These are phyloP conservation scores for Aphyosemion australe DNA, from an alignment of 2,113 vertebrate species.

Conservation along the genomic window DNA sequence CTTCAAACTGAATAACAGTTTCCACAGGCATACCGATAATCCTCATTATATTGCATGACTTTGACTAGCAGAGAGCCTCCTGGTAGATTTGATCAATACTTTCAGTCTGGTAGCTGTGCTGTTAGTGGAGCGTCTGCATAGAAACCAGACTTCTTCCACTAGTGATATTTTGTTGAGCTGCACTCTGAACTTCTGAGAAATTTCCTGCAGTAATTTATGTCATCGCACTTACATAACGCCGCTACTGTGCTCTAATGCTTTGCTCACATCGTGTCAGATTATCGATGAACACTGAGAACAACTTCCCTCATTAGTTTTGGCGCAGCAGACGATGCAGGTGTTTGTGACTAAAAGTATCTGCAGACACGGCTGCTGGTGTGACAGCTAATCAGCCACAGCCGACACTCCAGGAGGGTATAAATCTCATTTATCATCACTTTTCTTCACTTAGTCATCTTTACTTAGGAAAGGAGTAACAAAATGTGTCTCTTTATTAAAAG, in stretches of 20 bases:
- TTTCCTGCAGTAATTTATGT: slow-evolving; percentile 7
- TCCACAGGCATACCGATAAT: neutral
- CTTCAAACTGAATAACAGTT: neutral
- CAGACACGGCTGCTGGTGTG: neutral
- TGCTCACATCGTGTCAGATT: slow-evolving; percentile 17
- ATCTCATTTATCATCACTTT: slow-evolving; percentile 34
- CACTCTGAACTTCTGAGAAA: neutral
- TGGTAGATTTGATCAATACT: neutral
- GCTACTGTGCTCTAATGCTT: neutral
- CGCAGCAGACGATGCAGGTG: slow-evolving; percentile 3
- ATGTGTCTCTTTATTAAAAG: neutral
- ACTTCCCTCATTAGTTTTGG: neutral
- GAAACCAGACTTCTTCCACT: neutral
- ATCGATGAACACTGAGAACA: slow-evolving; percentile 15
- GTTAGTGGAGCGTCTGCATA: neutral
- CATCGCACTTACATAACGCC: neutral
- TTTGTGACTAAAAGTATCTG: slow-evolving; percentile 14
- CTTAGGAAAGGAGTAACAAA: neutral
- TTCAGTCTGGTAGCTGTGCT: neutral
- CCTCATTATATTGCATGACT: neutral
- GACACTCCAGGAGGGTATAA: slow-evolving; percentile 26
- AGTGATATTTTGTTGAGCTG: slow-evolving; percentile 2
- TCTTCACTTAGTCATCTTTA: slow-evolving; percentile 18
- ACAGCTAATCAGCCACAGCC: slow-evolving; percentile 28
- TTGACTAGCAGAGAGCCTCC: neutral